Evolutionary conservation across 1,140 invertebrate species (phyloP), one percentile per base, ranked within the genome.

Genomic region (Drosophila triauraria): DNA sequence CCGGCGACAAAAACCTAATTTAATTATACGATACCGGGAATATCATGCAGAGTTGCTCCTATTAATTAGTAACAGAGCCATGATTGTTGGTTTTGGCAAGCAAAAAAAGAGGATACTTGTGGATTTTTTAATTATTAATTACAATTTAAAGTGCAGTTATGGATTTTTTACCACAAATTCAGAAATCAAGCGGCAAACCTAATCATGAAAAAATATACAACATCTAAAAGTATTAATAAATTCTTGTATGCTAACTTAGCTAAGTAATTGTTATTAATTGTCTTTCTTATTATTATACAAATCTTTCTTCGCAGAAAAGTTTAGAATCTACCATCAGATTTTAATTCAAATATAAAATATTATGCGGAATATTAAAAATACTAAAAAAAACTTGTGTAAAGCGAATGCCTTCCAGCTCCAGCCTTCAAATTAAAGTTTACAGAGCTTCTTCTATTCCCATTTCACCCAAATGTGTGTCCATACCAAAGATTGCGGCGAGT

Each of bases 401-500:
- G 35, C 13, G 3, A n/a, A 13, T 20, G 12, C 8, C 30, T n/a
- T 48, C 4, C 25, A 9, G 1, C 4, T 25, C 2, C 10, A 38
- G 20, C 17, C 10, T 25, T 17, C 25, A 43, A 27, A 35, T 38
- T 25, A n/a, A 71, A 17, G 30, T 35, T 43, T 51, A 17, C 38
- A 27, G 2, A 17, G 23, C 35, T 40, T 12, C 30, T 40, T n/a
- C 20, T 20, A 40, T 38, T 23, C 40, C 42, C 35, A 40, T 47
- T 48, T 42, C 13, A 13, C 20, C 40, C 20, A 12, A 61, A 27
- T 43, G 42, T 38, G 42, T 54, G 57, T n/a, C 23, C 57, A 56
- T n/a, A 17, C 17, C 71, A 43, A 40, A 53, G 71, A 72, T 74
- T 72, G 10, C 51, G 70, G 13, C 27, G 38, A n/a, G 70, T 72